phyloP scores from a whole-genome alignment of 2,113 vertebrate genomes.

The Serinus canaria region DNA sequence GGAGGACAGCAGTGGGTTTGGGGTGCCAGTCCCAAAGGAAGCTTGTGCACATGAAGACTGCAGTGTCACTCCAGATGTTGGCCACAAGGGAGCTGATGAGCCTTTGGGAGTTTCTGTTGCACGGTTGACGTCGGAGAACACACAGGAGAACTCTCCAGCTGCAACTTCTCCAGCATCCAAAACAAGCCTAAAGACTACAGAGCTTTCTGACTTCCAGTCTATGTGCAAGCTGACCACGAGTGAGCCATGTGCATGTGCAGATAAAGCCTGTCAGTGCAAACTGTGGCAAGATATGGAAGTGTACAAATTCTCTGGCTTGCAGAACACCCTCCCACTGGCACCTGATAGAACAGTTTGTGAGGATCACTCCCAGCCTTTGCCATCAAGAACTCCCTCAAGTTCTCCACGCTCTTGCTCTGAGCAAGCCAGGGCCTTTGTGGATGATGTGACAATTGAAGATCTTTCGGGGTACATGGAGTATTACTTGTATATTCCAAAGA shows the following conservation, averaged over 20 bases:
- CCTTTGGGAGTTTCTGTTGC: slow-evolving; percentile 38
- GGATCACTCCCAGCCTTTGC: slow-evolving; percentile 71
- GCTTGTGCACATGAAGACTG: slow-evolving; percentile 35
- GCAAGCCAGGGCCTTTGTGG: slow-evolving; percentile 91
- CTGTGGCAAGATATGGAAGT: slow-evolving; percentile 89
- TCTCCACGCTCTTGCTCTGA: slow-evolving; percentile 94
- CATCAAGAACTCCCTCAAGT: slow-evolving; percentile 83
- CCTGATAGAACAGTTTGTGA: slow-evolving; percentile 78
- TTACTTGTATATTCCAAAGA: slow-evolving; percentile 97
- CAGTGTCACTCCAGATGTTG: slow-evolving; percentile 54
- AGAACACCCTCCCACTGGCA: slow-evolving; percentile 75
- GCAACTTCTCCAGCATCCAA: slow-evolving; percentile 27
- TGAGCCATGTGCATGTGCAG: slow-evolving; percentile 55
- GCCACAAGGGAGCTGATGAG: slow-evolving; percentile 53
- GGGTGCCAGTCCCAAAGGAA: slow-evolving; percentile 70
- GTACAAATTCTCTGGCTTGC: slow-evolving; percentile 93
- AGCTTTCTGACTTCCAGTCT: slow-evolving; percentile 84
- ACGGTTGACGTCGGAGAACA: not conserved
- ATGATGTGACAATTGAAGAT: slow-evolving; percentile 98
- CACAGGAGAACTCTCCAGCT: slow-evolving; percentile 35
- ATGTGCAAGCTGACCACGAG: slow-evolving; percentile 77
- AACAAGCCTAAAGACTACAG: slow-evolving; percentile 46
- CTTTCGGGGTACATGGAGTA: slow-evolving; percentile 98
- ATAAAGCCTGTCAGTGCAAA: slow-evolving; percentile 75
- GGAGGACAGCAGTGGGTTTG: slow-evolving; percentile 54